Base-by-base conservation (phyloP, 2,888 invertebrate species). In the Clepsis dumicolana region DNA sequence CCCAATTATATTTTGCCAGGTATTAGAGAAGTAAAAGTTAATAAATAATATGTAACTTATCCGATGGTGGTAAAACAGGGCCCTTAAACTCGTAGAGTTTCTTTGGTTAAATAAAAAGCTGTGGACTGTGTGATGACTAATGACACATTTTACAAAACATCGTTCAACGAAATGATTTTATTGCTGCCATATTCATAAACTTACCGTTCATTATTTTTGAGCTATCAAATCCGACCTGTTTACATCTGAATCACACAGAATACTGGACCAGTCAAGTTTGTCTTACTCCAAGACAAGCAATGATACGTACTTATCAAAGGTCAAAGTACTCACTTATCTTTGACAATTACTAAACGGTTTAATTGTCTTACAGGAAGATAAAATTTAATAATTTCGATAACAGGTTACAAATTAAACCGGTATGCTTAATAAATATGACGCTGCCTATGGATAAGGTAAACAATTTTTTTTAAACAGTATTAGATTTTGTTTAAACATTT, bases 11-110 rank as follows among this genome's bases (percentile, higher is more conserved):
- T 29, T 35, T 57, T 21, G n/a, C 8, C 27, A 18, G 57, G 25
- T 4, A 50, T 67, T 21, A 2, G 5, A 14, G 16, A 35, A 12
- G 80, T 81, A 53, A 74, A 70, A 8, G 53, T 73, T 61, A 66
- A n/a, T n/a, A n/a, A n/a, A n/a, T n/a, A n/a, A n/a, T n/a, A n/a
- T n/a, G n/a, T n/a, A n/a, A n/a, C n/a, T n/a, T n/a, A n/a, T n/a
- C n/a, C n/a, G n/a, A n/a, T n/a, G n/a, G n/a, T n/a, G n/a, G n/a
- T n/a, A n/a, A n/a, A n/a, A n/a, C n/a, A n/a, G n/a, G n/a, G n/a
- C n/a, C n/a, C n/a, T n/a, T n/a, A n/a, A n/a, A n/a, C n/a, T n/a
- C n/a, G n/a, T n/a, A n/a, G n/a, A n/a, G n/a, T n/a, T n/a, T n/a
- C n/a, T n/a, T n/a, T n/a, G n/a, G n/a, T n/a, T n/a, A n/a, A n/a